These are phyloP conservation scores for Coptodon bakossiorum DNA, from an alignment of 2,113 vertebrate species.

Conservation along the genomic window DNA sequence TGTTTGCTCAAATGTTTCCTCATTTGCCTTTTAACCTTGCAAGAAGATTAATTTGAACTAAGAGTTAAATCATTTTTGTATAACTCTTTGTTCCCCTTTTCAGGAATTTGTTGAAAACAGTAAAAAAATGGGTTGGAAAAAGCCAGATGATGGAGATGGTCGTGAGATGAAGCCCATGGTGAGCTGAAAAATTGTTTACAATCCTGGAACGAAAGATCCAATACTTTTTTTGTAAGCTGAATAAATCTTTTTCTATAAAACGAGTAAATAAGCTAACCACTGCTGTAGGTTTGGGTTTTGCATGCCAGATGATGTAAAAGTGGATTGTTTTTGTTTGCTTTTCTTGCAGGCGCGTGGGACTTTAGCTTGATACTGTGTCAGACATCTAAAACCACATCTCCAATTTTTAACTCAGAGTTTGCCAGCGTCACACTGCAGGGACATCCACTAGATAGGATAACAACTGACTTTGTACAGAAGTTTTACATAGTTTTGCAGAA, in stretches of 20 bases:
- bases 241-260: not conserved
- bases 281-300: not conserved
- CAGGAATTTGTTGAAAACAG: conserved; percentile 95
- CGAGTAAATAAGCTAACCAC: not conserved
- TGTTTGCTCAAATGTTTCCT: not conserved
- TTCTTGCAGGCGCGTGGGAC: conserved; percentile 83
- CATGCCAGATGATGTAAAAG: not conserved
- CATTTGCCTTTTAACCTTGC: not conserved
- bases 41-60: not conserved
- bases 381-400: conserved; percentile 16
- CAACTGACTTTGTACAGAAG: not conserved
- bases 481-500: not conserved
- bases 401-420: not conserved
- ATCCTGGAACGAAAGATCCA: not conserved
- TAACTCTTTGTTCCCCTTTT: not conserved
- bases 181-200: conserved; percentile 51
- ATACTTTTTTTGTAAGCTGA: not conserved
- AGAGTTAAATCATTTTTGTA: not conserved
- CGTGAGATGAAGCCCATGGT: conserved; percentile 92
- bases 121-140: conserved; percentile 77
- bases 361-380: conserved; percentile 69
- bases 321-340: conserved; percentile 48
- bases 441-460: not conserved
- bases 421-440: conserved; percentile 2
- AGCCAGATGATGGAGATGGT: conserved; percentile 70